Base-by-base conservation (phyloP, 2,888 invertebrate genomes). In the Clitarchus hookeri region DNA sequence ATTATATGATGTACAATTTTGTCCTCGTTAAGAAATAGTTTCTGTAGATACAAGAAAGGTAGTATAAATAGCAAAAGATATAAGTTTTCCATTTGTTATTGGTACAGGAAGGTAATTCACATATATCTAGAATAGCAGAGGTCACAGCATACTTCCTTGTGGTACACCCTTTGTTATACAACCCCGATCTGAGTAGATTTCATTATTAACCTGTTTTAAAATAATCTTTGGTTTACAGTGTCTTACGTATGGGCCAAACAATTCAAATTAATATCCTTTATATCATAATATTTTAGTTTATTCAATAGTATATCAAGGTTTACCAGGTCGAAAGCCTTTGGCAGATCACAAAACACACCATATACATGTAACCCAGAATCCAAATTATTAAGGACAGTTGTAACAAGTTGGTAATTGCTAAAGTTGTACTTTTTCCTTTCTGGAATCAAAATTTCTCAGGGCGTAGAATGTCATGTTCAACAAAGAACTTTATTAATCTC, bases 361-460 rank as follows among this genome's bases (percentile, higher is more conserved):
- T n/a, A n/a, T n/a, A n/a, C n/a, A n/a, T n/a, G n/a, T n/a, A n/a
- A n/a, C n/a, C n/a, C 65, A 65, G 65, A 65, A 65, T 65, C 16
- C 23, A 65, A 65, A 65, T 19, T 65, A 16, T 65, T 65, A 6
- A 23, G 23, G 6, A 65, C 16, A 16, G 65, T 65, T 65, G 6
- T 65, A 16, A 65, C 23, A 19, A 65, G 23, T 23, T 65, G 65
- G 6, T 12, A 9, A 85, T 85, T 19, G 85, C 85, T 44, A 82
- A 65, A 16, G 82, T 85, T 36, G 85, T 85, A 8, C 82, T 80
- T 85, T 85, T 85, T n/a, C 53, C 53, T 85, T 82, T 82, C 16
- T 82, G 85, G 26, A 85, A 85, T 12, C 82, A 80, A 36, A 44
- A 85, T 27, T 85, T 80, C 13, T 82, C 13, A 26, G 79, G 82